Base-by-base conservation (phyloP, 2,797 vertebrate species). In the Chloroceryle amazona region DNA sequence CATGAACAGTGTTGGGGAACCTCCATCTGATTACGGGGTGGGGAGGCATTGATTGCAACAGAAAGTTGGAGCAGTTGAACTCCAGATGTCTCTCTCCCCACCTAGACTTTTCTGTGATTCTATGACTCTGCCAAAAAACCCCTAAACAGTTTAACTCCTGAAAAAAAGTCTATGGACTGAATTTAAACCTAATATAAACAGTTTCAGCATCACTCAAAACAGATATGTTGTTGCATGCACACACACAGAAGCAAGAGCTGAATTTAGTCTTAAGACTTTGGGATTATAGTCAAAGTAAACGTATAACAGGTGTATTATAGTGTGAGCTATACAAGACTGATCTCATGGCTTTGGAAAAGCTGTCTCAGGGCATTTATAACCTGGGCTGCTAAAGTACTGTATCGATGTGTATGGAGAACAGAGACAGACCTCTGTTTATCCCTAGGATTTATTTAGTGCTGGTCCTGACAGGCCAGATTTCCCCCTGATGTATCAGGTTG, bases 231-330 rank as follows among this genome's bases (percentile, higher is more conserved):
- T 87, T 89, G 19, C 42, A 20, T 5, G 29, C 29, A 23, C 22
- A 37, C 10, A 80, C 37, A 49, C 54, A 75, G 19, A 88, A 67
- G 62, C n/a, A 88, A 67, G n/a, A 93, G 25, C 29, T n/a, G 68
- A 94, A 92, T 89, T 93, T 76, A 58, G 23, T 72, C 33, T 37
- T 81, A 70, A 85, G 7, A 65, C 82, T 96, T 95, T 52, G 85
- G 81, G 82, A 97, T 97, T 95, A 90, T 63, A 94, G 90, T 96
- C 86, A 96, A 95, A 98, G 84, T 55, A 84, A 95, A 97, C 90
- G 89, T 62, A 39, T 95, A 92, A 96, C 0, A 23, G 63, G 28
- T 94, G 31, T 37, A 11, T 95, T 94, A 94, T 83, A 97, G 75
- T 93, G 89, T 66, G 94, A 96, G 67, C 90, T 96, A 74, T 81